A percentile compares a stretch with the other conserved stretches of the same genome.
phyloP scores from a whole-genome alignment of 2,113 vertebrate species.

The Todiramphus saurophagus region DNA sequence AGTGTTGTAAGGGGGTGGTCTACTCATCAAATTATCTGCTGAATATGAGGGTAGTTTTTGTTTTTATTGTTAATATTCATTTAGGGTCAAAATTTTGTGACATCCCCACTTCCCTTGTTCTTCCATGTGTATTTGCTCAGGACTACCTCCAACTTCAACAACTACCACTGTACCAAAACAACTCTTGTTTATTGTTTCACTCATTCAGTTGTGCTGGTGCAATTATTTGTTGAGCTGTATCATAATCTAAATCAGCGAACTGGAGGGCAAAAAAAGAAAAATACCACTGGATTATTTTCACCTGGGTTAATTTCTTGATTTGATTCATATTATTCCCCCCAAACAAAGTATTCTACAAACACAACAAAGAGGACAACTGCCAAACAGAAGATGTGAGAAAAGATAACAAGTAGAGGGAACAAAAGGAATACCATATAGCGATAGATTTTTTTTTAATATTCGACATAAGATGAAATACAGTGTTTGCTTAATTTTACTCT shows the following conservation, averaged over 20 bases:
- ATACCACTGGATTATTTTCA: neutral
- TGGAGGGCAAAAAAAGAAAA: neutral
- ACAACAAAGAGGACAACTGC: neutral
- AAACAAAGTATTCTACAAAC: neutral
- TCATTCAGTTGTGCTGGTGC: neutral
- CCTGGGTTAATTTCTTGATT: neutral
- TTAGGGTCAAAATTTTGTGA: neutral
- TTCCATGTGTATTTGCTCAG: neutral
- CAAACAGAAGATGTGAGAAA: neutral
- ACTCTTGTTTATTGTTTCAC: neutral
- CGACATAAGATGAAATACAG: neutral
- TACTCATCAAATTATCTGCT: neutral
- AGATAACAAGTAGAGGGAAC: neutral
- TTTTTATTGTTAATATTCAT: neutral
- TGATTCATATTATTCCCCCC: neutral
- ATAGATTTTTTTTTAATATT: neutral
- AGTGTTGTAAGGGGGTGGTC: neutral
- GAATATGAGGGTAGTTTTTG: neutral
- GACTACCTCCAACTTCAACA: neutral
- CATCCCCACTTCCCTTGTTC: neutral
- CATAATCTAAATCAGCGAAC: neutral
- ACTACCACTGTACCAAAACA: neutral
- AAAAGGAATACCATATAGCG: accelerated
- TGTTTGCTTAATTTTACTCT: neutral
- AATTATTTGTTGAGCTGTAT: neutral